Base-by-base conservation (phyloP, 2,888 invertebrate species). In the Sipunculus nudus region DNA sequence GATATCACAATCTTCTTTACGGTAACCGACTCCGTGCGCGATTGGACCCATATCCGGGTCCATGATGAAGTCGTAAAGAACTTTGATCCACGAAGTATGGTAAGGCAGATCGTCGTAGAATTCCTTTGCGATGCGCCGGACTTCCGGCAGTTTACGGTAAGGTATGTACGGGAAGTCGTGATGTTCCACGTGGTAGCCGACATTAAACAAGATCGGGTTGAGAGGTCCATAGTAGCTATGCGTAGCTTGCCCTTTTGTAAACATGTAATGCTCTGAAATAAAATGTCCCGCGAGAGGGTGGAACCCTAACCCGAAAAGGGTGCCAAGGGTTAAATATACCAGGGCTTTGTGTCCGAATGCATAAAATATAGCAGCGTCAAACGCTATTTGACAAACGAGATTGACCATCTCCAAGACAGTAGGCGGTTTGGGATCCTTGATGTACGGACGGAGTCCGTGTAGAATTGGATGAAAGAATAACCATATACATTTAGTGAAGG, bases 21-120 rank as follows among this genome's bases (percentile, higher is more conserved):
- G 40, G 60, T 78, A 80, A 1, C 78, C 81, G 16, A 81, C 75
- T 2, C 80, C 91, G 52, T 97, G 87, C 0, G 97, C 96, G 79
- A 96, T 97, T 0, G 98, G 98, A 0, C 99, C 99, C 62, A 98
- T 92, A 16, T 92, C 91, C 0, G 96, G 94, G 85, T 98, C 95
- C 86, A 89, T 92, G 0, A 99, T 89, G 79, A 99, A 99, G 79
- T 97, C 95, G 78, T 93, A 96, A 0, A 99, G 85, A 0, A 99
- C 97, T 13, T 90, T 88, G 0, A 89, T 86, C 98, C 98, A 99
- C 31, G 97, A 97, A 70, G 92, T 88, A 79, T 99, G 98, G 69
- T 94, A 94, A 0, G 97, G 95, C 59, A 98, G 88, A 73, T 92
- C 86, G 67, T 96, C 92, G 82, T 99, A 99, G 84, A 92, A 99